Base-by-base conservation (phyloP, 2,797 vertebrate species). In the Hippocampus kuda region DNA sequence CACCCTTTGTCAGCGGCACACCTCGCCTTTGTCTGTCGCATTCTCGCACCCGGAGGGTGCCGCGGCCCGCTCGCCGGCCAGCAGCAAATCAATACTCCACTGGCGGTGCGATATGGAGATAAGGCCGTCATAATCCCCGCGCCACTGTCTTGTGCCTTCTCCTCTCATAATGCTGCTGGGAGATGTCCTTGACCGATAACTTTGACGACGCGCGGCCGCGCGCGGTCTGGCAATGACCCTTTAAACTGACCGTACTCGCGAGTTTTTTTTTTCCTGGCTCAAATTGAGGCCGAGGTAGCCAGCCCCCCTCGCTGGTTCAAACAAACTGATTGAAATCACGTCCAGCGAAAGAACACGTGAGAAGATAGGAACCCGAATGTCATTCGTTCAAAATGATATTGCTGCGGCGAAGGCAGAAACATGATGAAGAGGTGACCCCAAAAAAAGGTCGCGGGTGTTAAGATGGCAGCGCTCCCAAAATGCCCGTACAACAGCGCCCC, bases 401-500 rank as follows among this genome's bases (percentile, higher is more conserved):
- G 30, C 30, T 30, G 30, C 30, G 30, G 30, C 30, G 0, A 3
- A 4, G 30, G 30, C 30, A 30, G 30, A 30, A 30, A 30, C 30
- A 30, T 30, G 46, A 15, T 48, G 46, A 48, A 48, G 13, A 13
- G 46, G 16, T 48, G 46, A 16, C 8, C 2, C 4, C 2, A 49
- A 18, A 48, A 20, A 49, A 49, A 49, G 16, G 15, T n/a, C n/a
- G n/a, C n/a, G n/a, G n/a, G n/a, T n/a, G n/a, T n/a, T n/a, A n/a
- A n/a, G n/a, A n/a, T 5, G 48, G 5, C 16, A 20, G 48, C 48
- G 3, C 48, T 49, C 6, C 16, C 15, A 49, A 49, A 49, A 49
- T 57, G 26, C 13, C 56, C 30, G 18, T 16, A 38, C 59, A 61
- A 61, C 59, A 81, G 87, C 77, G 68, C 88, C 88, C 84, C 80